These are phyloP conservation scores for Panzeria rudis DNA, from an alignment of 2,888 invertebrate genomes.

Conservation along the genomic window DNA sequence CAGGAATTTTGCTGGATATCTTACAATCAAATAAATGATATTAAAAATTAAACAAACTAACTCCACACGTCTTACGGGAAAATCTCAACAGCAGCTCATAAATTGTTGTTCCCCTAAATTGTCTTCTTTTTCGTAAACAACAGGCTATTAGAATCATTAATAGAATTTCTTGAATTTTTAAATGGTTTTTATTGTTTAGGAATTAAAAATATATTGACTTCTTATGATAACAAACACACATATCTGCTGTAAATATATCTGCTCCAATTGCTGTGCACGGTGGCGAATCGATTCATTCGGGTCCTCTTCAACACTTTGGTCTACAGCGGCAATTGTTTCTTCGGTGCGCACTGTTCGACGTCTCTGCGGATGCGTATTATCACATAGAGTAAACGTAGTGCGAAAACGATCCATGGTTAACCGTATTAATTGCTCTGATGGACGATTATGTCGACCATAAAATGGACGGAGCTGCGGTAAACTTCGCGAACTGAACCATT, in stretches of 20 bases:
- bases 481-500: too few relatives aligned
- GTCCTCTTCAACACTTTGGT: too few relatives aligned
- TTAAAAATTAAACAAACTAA: not conserved
- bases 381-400: too few relatives aligned
- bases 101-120: not conserved
- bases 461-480: too few relatives aligned
- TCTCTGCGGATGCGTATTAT: too few relatives aligned
- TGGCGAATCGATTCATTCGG: too few relatives aligned
- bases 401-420: too few relatives aligned
- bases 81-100: slow-evolving; percentile 9
- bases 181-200: not conserved
- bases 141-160: not conserved
- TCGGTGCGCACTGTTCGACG: too few relatives aligned
- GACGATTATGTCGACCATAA: too few relatives aligned
- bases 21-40: slow-evolving; percentile 18
- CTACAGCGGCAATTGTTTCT: too few relatives aligned
- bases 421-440: too few relatives aligned
- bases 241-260: not conserved
- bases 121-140: not conserved
- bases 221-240: slow-evolving; percentile 4
- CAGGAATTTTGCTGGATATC: slow-evolving; percentile 17
- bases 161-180: not conserved
- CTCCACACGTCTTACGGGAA: not conserved
- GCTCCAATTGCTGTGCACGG: too few relatives aligned
- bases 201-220: slow-evolving; percentile 13